These are phyloP conservation scores for Rhinoraja longicauda DNA, from an alignment of 2,797 vertebrate species.

Conservation along the genomic window DNA sequence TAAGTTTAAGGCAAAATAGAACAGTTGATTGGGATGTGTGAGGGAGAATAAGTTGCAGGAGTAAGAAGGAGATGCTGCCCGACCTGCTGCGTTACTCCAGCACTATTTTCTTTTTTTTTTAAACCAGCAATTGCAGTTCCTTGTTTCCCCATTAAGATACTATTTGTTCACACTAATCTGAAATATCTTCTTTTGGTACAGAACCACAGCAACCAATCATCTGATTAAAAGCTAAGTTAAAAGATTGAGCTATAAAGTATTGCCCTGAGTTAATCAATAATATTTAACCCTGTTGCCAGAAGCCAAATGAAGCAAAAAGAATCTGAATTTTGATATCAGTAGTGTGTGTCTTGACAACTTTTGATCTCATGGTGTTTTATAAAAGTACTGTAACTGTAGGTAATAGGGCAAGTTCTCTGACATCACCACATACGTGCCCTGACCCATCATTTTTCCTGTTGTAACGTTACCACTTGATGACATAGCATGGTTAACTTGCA, in stretches of 20 bases:
- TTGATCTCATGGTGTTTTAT: background rate
- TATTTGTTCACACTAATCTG: background rate
- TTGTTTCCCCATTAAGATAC: background rate
- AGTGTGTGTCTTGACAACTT: background rate
- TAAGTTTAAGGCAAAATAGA: no score
- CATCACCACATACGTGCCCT: background rate
- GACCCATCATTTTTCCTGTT: background rate
- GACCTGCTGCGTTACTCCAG: no score
- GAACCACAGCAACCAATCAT: background rate
- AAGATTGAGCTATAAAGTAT: background rate
- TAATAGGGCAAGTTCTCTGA: background rate
- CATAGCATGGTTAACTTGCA: background rate
- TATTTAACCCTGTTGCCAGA: background rate
- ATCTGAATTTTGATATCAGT: background rate
- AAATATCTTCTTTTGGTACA: background rate
- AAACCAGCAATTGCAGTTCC: no score
- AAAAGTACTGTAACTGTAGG: background rate
- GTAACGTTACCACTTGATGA: background rate
- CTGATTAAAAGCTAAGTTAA: background rate
- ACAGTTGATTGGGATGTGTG: no score
- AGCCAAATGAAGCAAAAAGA: background rate
- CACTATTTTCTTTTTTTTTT: no score
- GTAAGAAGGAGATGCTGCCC: no score
- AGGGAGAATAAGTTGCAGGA: no score
- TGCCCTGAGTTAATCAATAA: background rate